These are phyloP conservation scores for Hylia prasina DNA, from an alignment of 2,113 vertebrate species.

Conservation along the genomic window DNA sequence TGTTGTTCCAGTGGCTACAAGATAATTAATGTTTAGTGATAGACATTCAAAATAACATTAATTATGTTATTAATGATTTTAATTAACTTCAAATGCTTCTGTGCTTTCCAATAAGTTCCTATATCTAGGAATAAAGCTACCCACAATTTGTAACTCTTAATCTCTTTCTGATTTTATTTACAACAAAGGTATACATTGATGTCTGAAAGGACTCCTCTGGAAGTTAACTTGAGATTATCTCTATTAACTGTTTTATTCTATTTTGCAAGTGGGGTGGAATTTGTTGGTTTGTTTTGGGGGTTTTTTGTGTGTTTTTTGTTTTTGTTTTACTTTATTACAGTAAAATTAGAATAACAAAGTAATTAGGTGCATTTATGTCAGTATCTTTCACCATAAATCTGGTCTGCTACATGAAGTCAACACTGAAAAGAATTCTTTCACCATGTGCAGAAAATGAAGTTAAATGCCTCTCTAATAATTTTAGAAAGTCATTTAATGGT, in stretches of 20 bases:
- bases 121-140: constrained; percentile 27
- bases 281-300: not conserved
- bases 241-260: not conserved
- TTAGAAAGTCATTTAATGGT: not conserved
- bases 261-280: not conserved
- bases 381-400: not conserved
- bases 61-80: constrained; percentile 74
- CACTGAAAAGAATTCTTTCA: not conserved
- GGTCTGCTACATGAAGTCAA: not conserved
- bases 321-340: not conserved
- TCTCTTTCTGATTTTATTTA: constrained; percentile 30
- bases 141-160: not conserved
- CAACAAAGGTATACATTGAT: not conserved
- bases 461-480: not conserved
- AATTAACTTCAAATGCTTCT: constrained; percentile 61
- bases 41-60: constrained; percentile 69
- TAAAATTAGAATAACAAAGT: constrained; percentile 47
- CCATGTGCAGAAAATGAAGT: not conserved
- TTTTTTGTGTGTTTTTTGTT: not conserved
- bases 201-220: not conserved
- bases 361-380: constrained; percentile 35
- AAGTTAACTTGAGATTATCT: constrained; percentile 33
- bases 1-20: constrained; percentile 56
- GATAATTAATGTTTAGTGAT: constrained; percentile 69
- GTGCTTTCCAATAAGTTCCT: constrained; percentile 34